Percentiles rank a stretch among this genome's conserved stretches.
Evolutionary conservation across 2,797 vertebrate species (phyloP).

Genomic region (Streptopelia turtur): DNA sequence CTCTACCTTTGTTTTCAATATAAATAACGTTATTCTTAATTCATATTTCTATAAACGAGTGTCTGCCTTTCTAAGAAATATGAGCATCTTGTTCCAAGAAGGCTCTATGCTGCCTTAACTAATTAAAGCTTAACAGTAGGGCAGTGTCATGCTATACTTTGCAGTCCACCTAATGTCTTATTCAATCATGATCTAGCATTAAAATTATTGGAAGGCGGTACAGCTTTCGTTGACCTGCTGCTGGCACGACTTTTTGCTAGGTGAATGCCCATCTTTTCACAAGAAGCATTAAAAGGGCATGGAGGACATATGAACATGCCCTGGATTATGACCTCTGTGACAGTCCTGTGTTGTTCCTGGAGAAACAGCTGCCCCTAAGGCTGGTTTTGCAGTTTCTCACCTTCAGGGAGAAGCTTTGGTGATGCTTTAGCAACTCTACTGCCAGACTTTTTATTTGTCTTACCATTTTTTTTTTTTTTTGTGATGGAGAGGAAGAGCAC

Average conservation of each 20-base stretch:
- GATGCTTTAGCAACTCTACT: neutral
- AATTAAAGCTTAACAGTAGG: slow-evolving; percentile 38
- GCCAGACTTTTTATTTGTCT: neutral
- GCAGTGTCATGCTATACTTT: neutral
- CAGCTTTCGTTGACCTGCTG: neutral
- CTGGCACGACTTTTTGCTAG: neutral
- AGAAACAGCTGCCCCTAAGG: neutral
- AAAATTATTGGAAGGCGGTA: neutral
- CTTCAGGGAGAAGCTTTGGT: neutral
- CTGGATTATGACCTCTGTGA: neutral
- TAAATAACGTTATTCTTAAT: neutral
- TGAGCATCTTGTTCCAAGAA: slow-evolving; percentile 13
- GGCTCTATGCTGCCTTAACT: neutral
- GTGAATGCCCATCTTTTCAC: neutral
- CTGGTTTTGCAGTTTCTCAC: neutral
- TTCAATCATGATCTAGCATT: neutral
- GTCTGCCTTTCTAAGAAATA: slow-evolving; percentile 46
- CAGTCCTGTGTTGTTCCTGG: neutral
- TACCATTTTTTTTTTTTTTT: neutral
- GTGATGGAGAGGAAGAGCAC: neutral
- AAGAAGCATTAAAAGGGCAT: neutral
- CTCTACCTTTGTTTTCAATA: neutral
- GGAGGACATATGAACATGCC: neutral
- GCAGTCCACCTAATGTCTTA: neutral
- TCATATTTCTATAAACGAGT: slow-evolving; percentile 13